Evolutionary conservation across 2,888 invertebrate species (phyloP), one percentile per base, ranked within the genome.

Genomic region (Sturmia bella): DNA sequence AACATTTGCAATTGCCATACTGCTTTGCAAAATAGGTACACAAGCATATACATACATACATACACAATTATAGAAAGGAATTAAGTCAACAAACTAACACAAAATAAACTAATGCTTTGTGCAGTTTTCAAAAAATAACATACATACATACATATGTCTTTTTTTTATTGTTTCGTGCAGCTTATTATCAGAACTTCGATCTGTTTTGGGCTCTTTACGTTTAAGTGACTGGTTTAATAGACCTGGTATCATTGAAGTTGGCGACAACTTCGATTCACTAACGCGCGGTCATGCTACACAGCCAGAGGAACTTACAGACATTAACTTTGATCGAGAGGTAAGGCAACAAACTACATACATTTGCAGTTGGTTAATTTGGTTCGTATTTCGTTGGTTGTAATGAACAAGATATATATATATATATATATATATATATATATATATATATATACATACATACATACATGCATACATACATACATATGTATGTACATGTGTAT

Each of bases 241-340:
- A 39, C 93, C 93, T 5, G 90, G 91, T 52, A 90, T 93, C 68
- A 89, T 93, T 73, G 93, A 93, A 86, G 89, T 90, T 27, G 91
- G 90, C 32, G 91, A 92, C 76, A 92, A 92, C 86, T 94, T 96
- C 86, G 95, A 96, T 88, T 94, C 94, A 80, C 92, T 97, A 70
- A 92, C 94, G 0, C 92, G 96, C 90, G 96, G 96, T 7, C 92
- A 97, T 87, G 92, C 94, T 3, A 94, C 94, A 13, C 97, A 97
- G 88, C 94, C 95, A 0, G 94, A 96, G 90, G 94, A 95, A 87
- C 93, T 93, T 84, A 94, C 95, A 80, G 97, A 97, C 89, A 94
- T 94, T 84, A 96, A 92, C 90, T 95, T 95, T 91, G 95, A 95
- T 85, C 84, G 86, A 83, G 91, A 91, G 87, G 90, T 89, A 78